Conservation (phyloP, 1,140 invertebrate genomes). For the Steinernema feltiae region DNA sequence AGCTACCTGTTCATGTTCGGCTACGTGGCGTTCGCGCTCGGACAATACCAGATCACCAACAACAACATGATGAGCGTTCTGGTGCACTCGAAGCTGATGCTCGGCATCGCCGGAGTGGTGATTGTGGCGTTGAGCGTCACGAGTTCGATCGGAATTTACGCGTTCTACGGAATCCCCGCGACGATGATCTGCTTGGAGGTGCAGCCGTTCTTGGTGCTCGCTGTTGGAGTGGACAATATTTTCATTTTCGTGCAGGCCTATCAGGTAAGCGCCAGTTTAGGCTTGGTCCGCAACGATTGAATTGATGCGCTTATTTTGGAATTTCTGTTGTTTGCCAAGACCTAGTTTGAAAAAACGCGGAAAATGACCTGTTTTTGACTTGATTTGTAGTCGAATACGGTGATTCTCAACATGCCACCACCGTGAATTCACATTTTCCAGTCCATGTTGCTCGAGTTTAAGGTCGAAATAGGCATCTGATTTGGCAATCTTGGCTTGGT, state of each 20-base stretch:
- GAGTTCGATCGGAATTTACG: constrained; percentile 74
- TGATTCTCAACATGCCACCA: too few relatives aligned
- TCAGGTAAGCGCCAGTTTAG: constrained; percentile 60
- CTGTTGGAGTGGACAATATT: constrained; percentile 89
- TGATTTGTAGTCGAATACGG: too few relatives aligned
- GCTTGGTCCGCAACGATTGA: too few relatives aligned
- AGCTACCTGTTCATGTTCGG: constrained; percentile 96
- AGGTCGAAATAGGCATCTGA: too few relatives aligned
- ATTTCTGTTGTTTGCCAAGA: too few relatives aligned
- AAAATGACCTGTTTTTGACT: too few relatives aligned
- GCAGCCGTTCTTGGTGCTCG: constrained; percentile 82
- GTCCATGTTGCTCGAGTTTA: too few relatives aligned
- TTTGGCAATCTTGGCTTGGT: too few relatives aligned
- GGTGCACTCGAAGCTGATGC: constrained; percentile 75
- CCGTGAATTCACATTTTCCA: too few relatives aligned
- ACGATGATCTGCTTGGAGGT: constrained; percentile 86
- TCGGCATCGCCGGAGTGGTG: constrained; percentile 75
- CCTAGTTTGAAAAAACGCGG: too few relatives aligned
- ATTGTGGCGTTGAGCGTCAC: constrained; percentile 78
- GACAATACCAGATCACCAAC: constrained; percentile 71
- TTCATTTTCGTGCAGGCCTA: constrained; percentile 77
- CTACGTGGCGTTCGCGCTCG: constrained; percentile 86
- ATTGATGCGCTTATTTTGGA: too few relatives aligned
- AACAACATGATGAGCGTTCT: constrained; percentile 60
- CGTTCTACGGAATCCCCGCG: constrained; percentile 70